phyloP scores from a whole-genome alignment of 1,140 invertebrate genomes.

The Oreohelix idahoensis region DNA sequence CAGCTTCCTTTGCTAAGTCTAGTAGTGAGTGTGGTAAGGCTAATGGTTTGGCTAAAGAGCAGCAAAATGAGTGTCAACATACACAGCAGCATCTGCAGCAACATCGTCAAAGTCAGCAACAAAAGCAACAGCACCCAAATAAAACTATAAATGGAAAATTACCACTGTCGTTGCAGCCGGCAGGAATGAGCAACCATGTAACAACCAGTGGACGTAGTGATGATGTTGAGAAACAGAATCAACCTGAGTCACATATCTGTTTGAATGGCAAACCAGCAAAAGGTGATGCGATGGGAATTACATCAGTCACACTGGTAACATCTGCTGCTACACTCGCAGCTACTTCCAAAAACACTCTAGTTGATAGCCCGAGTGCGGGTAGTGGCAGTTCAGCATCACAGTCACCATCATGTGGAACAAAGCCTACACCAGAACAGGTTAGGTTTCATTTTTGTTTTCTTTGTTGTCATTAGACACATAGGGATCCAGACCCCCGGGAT shows the following conservation, averaged over 20 bases:
- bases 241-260: not conserved
- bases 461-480: no score
- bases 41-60: conserved; percentile 1
- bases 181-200: conserved; percentile 5
- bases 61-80: conserved; percentile 1
- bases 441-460: no score
- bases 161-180: not conserved
- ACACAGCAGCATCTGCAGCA: not conserved
- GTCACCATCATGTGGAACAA: conserved; percentile 37
- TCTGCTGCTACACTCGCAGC: not conserved
- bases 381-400: conserved; percentile 35
- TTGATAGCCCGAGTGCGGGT: conserved; percentile 27
- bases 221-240: not conserved
- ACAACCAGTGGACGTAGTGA: not conserved
- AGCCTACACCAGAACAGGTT: conserved; percentile 11
- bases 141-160: conserved; percentile 14
- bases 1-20: not conserved
- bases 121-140: not conserved
- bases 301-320: not conserved
- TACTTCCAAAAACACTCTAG: not conserved
- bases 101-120: conserved; percentile 1
- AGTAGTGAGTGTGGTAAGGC: not conserved
- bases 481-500: no score
- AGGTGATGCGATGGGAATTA: not conserved
- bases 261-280: conserved; percentile 3